Evolutionary conservation across 2,113 vertebrate genomes (phyloP).

Genomic region (Lycaon pictus): DNA sequence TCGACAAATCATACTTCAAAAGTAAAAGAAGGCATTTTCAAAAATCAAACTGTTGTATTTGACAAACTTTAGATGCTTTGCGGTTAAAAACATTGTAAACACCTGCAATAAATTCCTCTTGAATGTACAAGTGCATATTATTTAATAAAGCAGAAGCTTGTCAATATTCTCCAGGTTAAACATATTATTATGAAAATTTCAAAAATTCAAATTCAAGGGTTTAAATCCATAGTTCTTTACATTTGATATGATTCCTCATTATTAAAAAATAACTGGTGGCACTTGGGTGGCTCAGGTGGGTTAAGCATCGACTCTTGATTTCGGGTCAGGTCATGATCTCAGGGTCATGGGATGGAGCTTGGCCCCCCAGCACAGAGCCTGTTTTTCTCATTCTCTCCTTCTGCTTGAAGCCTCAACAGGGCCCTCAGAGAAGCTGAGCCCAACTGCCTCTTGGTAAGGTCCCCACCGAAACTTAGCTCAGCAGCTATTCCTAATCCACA

Average conservation of each 20-base stretch:
- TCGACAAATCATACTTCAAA: not conserved
- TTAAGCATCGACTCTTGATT: too few relatives aligned
- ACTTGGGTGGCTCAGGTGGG: too few relatives aligned
- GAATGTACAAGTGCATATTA: not conserved
- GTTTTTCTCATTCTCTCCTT: too few relatives aligned
- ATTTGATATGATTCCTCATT: not conserved
- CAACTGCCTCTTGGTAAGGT: not conserved
- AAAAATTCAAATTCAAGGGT: not conserved
- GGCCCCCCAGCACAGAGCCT: too few relatives aligned
- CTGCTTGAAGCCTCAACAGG: not conserved
- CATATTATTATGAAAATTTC: not conserved
- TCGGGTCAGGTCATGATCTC: too few relatives aligned
- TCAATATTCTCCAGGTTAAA: not conserved
- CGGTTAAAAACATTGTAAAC: not conserved
- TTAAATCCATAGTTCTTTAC: not conserved
- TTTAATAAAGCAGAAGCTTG: not conserved
- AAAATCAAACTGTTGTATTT: not conserved
- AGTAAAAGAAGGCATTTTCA: not conserved
- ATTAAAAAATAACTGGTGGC: not conserved
- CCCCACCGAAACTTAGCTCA: not conserved
- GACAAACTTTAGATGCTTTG: not conserved
- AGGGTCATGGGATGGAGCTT: too few relatives aligned
- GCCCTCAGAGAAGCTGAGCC: not conserved
- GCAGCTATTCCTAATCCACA: not conserved
- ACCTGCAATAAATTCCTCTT: not conserved